Evolutionary conservation across 2,797 vertebrate genomes (phyloP), one percentile per base, ranked within the genome.

Genomic region (Danio jaintianensis): DNA sequence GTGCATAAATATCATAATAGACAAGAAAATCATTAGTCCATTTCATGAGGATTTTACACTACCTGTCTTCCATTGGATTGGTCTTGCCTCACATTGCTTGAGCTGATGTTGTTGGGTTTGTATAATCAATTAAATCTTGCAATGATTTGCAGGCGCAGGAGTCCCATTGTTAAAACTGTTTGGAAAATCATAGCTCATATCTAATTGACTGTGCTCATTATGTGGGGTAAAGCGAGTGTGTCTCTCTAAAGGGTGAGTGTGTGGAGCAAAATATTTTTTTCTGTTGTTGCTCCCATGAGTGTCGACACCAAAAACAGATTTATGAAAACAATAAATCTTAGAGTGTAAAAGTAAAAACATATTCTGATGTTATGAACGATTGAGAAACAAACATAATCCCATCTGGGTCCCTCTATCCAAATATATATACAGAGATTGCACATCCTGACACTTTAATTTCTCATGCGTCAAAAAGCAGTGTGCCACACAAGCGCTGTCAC

Each of bases 291-390:
- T 5, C n/a, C 18, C 29, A 22, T 20, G 20, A 62, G 38, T 61
- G 13, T 70, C 29, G 50, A 52, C 43, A 52, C 59, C 52, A 50
- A 70, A 69, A 18, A 50, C 1, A 22, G n/a, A 79, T 70, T 79
- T 70, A 71, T 70, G 47, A 69, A 71, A 79, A 63, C 38, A 71
- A 56, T 80, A 48, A 59, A 70, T 58, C 70, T 48, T 8, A 50
- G 58, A n/a, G 22, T 58, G 40, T 79, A 3, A 69, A 50, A 71
- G 45, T 68, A 43, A 70, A 69, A 53, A 22, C 22, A 13, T 40
- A 61, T n/a, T 40, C 22, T 22, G 29, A 71, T 18, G 29, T 68
- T 29, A 42, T 62, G 45, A 79, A 12, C 4, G 36, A 61, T 52
- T 52, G n/a, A 70, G n/a, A 78, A 70, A 70, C 38, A 67, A 58